phyloP scores from a whole-genome alignment of 2,888 invertebrate genomes.

The Linnaemya tessellans region DNA sequence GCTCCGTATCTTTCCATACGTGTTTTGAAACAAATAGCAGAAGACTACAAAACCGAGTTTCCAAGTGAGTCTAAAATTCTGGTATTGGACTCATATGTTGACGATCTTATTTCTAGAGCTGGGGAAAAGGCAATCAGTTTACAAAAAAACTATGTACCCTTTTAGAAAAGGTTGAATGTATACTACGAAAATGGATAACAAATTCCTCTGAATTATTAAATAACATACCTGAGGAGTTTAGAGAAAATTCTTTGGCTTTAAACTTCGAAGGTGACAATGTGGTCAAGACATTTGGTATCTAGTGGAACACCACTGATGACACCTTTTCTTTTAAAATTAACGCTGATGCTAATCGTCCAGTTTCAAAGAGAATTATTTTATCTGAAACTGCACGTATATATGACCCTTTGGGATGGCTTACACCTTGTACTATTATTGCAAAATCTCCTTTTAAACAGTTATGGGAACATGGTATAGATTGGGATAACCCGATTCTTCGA shows the following conservation, averaged over 20 bases:
- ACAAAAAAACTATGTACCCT: slow-evolving; percentile 46
- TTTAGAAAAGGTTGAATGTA: slow-evolving; percentile 37
- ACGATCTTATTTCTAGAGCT: slow-evolving; percentile 11
- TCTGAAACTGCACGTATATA: slow-evolving; percentile 23
- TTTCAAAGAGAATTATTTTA: slow-evolving; percentile 19
- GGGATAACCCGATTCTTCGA: no score
- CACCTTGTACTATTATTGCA: slow-evolving; percentile 35
- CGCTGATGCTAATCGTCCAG: neutral
- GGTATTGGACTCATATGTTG: slow-evolving; percentile 5
- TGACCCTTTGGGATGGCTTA: slow-evolving; percentile 43
- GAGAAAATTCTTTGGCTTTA: slow-evolving; percentile 32
- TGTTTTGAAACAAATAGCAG: slow-evolving; percentile 21
- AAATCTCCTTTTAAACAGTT: slow-evolving; percentile 49
- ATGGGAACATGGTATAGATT: slow-evolving; percentile 53
- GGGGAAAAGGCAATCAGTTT: slow-evolving; percentile 36
- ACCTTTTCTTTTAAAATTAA: slow-evolving; percentile 47
- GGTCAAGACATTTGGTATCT: no score
- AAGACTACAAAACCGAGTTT: neutral
- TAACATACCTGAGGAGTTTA: slow-evolving; percentile 30
- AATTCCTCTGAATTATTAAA: slow-evolving; percentile 34
- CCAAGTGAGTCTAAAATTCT: slow-evolving; percentile 1
- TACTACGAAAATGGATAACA: slow-evolving; percentile 51
- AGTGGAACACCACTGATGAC: slow-evolving; percentile 36
- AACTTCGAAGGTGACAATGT: slow-evolving; percentile 31
- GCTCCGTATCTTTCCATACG: no score